Evolutionary conservation across 2,888 invertebrate species (phyloP), one percentile per base, ranked within the genome.

Genomic region (Bugula neritina): DNA sequence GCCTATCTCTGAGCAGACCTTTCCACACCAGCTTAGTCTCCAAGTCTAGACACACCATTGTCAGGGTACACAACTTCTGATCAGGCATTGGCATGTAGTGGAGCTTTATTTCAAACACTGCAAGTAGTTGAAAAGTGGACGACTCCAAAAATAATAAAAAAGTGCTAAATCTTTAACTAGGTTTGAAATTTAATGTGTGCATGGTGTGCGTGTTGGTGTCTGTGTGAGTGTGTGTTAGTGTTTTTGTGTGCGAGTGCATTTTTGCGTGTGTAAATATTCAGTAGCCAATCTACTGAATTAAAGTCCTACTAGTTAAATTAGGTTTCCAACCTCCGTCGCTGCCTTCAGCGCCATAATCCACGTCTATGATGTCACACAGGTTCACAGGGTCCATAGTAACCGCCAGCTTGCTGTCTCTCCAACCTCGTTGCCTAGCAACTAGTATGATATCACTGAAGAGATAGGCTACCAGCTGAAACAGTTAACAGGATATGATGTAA

Each of bases 21-120:
- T 63, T 63, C 63, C 63, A 63, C 63, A 63, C 63, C 10, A 63
- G 63, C 31, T 31, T 63, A 13, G 63, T 63, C 34, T 63, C 63
- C 25, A 63, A 31, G 34, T 63, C 63, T 31, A 13, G 13, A 13
- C 29, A 29, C 10, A 31, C 31, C 2, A 63, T 5, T 3, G 31
- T 25, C 25, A 63, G 31, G 31, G 27, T 10, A 25, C 63, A 10
- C 10, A 63, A 31, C 63, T 27, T 25, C 63, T 63, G 63, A 31
- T n/a, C 31, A 13, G 63, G 1, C 17, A 13, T 25, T 13, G 17
- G 5, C 63, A 63, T 63, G 27, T 63, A 63, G 31, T 63, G 63
- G 31, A 63, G 29, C 5, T 21, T 63, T 10, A 63, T 13, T n/a
- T 63, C 63, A 63, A 27, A 63, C 10, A 31, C 63, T 63, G n/a